Evolutionary conservation across 2,113 vertebrate genomes (phyloP), one percentile per base, ranked within the genome.

Genomic region (Nerophis lumbriciformis): DNA sequence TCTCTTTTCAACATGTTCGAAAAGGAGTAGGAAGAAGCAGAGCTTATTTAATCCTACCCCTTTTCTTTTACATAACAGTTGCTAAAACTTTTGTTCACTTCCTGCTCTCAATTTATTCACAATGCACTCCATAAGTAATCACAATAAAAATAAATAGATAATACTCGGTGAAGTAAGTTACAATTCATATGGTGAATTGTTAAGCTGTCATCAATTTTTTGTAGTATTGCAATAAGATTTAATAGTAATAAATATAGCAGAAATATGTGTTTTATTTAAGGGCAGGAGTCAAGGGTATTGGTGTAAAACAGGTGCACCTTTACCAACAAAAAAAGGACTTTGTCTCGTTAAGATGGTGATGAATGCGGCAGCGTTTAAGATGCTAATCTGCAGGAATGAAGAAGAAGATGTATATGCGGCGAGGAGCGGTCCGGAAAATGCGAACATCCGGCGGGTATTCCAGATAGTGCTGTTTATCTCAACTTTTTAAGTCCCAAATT

Each of bases 281-380:
- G 54, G 15, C 28, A 56, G 10, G 6, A 13, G 38, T 57, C 38
- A 57, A 57, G 55, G 55, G 37, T 42, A 57, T 16, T 42, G 38
- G n/a, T 42, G 65, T 71, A 62, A 78, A 66, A 82, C 74, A 82
- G 78, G 81, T 83, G 81, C 78, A 81, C 72, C 80, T 80, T 80
- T 53, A 50, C 60, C 21, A 57, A 61, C 55, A 38, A 75, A 19
- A 47, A 37, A 53, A 75, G 58, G 63, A 15, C 70, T 47, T 57
- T 44, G 64, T 74, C 71, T 79, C 77, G 73, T 85, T 74, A 74
- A 61, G 58, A 81, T 82, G 48, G 70, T 65, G 81, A 84, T 78
- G 77, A 86, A 86, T 82, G 78, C 76, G 65, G 65, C 64, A 49
- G 70, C 80, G 75, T 85, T 85, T 76, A 75, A 83, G 81, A 86